phyloP scores from a whole-genome alignment of 2,113 vertebrate genomes.

The Microcebus murinus region DNA sequence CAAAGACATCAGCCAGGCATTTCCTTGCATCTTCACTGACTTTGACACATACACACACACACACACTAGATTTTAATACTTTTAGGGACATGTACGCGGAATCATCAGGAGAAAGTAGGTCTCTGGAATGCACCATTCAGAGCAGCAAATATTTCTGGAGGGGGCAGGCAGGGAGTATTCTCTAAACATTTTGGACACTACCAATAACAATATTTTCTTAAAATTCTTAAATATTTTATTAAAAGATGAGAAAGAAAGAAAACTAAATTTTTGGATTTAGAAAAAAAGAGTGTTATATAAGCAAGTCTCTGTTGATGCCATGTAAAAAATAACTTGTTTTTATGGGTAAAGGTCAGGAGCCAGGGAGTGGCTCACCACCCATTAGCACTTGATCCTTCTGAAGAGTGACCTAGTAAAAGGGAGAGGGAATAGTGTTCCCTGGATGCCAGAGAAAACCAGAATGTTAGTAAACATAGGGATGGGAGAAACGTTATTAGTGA shows the following conservation, averaged over 20 bases:
- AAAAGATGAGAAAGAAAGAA: neutral
- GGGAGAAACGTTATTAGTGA: neutral
- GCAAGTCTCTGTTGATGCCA: slow-evolving; percentile 1
- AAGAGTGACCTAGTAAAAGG: neutral
- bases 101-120: neutral
- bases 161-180: no score
- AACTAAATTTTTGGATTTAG: neutral
- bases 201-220: neutral
- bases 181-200: slow-evolving; percentile 24
- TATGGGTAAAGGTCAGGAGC: neutral
- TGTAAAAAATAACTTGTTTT: slow-evolving; percentile 56
- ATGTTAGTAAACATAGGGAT: neutral
- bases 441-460: neutral
- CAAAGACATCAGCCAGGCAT: neutral
- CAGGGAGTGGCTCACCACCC: neutral
- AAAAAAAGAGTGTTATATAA: slow-evolving; percentile 32
- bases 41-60: neutral
- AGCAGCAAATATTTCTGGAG: neutral
- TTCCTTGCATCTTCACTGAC: neutral
- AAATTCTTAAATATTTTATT: slow-evolving; percentile 32
- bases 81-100: neutral
- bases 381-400: slow-evolving; percentile 19
- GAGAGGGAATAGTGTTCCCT: neutral
- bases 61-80: neutral
- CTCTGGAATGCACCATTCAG: neutral